phyloP scores from a whole-genome alignment of 2,888 invertebrate genomes.

The Ennomos fuscantarius region DNA sequence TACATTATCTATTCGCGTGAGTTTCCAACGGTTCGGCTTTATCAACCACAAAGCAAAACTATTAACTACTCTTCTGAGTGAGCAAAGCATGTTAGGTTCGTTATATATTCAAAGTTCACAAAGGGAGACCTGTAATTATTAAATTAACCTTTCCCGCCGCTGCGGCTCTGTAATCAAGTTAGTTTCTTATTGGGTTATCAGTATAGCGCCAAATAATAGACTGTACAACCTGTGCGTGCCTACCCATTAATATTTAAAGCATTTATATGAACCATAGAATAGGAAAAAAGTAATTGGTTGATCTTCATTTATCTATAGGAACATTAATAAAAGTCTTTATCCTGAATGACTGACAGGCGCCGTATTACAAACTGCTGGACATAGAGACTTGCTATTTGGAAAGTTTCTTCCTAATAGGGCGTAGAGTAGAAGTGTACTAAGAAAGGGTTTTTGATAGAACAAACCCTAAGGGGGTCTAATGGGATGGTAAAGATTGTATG shows the following conservation, averaged over 20 bases:
- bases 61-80: slow-evolving; percentile 13
- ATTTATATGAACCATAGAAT: no score
- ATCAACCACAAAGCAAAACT: slow-evolving; percentile 10
- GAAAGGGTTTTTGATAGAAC: no score
- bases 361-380: no score
- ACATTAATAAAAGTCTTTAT: no score
- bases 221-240: slow-evolving; percentile 4
- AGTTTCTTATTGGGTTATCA: slow-evolving; percentile 19
- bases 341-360: no score
- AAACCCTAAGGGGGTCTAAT: no score
- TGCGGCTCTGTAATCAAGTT: slow-evolving; percentile 16
- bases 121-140: slow-evolving; percentile 23
- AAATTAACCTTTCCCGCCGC: slow-evolving; percentile 19
- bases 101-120: slow-evolving; percentile 16
- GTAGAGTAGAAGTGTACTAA: no score
- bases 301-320: slow-evolving; percentile 1
- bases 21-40: slow-evolving; percentile 5
- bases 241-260: background rate
- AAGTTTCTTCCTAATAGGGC: no score
- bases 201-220: slow-evolving; percentile 7
- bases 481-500: no score
- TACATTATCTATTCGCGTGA: slow-evolving; percentile 13
- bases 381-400: no score
- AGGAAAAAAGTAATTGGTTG: no score
- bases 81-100: slow-evolving; percentile 8